phyloP scores from a whole-genome alignment of 2,797 vertebrate genomes.

The Squalus acanthias region DNA sequence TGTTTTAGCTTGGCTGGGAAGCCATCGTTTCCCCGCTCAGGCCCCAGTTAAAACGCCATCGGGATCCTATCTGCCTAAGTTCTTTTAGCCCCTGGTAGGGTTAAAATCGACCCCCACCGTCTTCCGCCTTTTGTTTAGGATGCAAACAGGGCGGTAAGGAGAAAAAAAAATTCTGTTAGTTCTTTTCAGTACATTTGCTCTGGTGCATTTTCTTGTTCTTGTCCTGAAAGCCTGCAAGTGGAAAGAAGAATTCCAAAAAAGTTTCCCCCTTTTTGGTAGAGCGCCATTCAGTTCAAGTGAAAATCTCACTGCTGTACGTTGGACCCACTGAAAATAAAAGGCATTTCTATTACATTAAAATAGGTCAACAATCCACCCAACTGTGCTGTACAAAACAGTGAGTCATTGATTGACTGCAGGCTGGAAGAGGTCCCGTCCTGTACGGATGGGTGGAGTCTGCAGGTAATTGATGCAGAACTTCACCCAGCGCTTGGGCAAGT shows the following conservation, averaged over 20 bases:
- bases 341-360: not conserved
- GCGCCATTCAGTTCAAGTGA: not conserved
- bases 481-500: not conserved
- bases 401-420: not conserved
- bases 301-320: not conserved
- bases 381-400: not conserved
- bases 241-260: not conserved
- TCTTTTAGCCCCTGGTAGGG: not conserved
- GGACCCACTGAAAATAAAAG: not conserved
- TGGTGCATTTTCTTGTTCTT: not conserved
- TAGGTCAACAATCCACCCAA: not conserved
- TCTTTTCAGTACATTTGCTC: not conserved
- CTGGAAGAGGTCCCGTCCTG: not conserved
- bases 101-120: not conserved
- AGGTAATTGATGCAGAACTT: slow-evolving; percentile 23
- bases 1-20: not conserved
- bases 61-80: not conserved
- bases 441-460: not conserved
- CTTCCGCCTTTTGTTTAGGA: not conserved
- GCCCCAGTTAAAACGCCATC: not conserved
- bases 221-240: not conserved
- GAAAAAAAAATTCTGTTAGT: not conserved
- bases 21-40: not conserved
- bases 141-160: not conserved
- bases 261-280: not conserved